Evolutionary conservation across 2,888 invertebrate species (phyloP), one percentile per base, ranked within the genome.

Genomic region (Sepiola atlantica): DNA sequence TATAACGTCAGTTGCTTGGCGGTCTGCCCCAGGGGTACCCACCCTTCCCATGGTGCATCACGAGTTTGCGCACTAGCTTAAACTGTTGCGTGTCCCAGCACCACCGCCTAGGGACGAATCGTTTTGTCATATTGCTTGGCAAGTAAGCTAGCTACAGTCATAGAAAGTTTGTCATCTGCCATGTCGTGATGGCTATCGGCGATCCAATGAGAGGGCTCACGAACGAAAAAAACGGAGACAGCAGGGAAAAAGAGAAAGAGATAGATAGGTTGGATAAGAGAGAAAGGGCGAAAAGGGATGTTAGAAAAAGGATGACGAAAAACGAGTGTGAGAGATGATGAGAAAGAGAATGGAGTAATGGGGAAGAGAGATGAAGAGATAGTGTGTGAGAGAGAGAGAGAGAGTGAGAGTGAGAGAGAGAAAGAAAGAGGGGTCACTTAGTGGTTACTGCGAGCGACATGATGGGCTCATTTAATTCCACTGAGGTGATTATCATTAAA

Each of bases 41-140:
- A 77, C 32, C 32, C 77, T 77, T 77, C 77, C 77, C n/a, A 77
- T 77, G 77, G n/a, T 77, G 77, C 77, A 77, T n/a, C 77, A 77
- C n/a, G n/a, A 77, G 32, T 77, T 77, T 14, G 14, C n/a, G n/a
- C 77, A 18, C 77, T 12, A 12, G 18, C 16, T 16, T 18, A 32
- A 16, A 77, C 77, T 77, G 77, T 77, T 77, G 77, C 77, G 77
- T 32, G 4, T n/a, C n/a, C 3, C 14, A 77, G 32, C 45, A 45
- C 45, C 45, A 8, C 45, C n/a, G 77, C 77, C 77, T 32, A 32
- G 77, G 32, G 77, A n/a, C 14, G 77, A n/a, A 77, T 77, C 77
- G 77, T n/a, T 77, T 45, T 77, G 77, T 77, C 77, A n/a, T 77
- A 32, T 77, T 32, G 14, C 14, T 77, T 77, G 77, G 16, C 77